A percentile compares a stretch with the other conserved stretches of the same genome.
phyloP scores from a whole-genome alignment of 2,888 invertebrate species.

The Ectemnius cavifrons region DNA sequence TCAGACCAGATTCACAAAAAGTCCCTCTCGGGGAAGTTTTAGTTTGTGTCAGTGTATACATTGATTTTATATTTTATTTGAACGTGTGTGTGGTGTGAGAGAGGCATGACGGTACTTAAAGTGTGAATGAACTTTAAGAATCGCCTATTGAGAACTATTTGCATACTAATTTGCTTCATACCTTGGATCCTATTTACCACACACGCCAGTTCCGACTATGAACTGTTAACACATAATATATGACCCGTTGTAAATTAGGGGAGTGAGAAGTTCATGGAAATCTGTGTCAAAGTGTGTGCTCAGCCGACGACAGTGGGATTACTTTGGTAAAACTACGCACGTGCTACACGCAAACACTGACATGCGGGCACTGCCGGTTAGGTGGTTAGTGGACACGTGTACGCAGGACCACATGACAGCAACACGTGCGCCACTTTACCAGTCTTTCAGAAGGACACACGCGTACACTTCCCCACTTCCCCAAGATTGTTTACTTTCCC shows the following conservation, averaged over 20 bases:
- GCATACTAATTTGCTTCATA: slow-evolving; percentile 9
- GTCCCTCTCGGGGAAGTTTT: too few species aligned
- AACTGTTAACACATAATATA: too few species aligned
- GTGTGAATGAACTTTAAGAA: too few species aligned
- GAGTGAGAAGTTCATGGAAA: slow-evolving; percentile 4
- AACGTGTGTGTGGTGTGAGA: too few species aligned
- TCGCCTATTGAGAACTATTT: too few species aligned
- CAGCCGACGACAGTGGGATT: slow-evolving; percentile 19
- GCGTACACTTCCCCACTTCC: slow-evolving; percentile 13
- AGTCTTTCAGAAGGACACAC: slow-evolving; percentile 20
- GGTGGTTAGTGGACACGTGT: not conserved
- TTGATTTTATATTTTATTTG: too few species aligned
- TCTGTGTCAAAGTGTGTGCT: slow-evolving; percentile 22
- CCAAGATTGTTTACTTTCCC: slow-evolving; percentile 17
- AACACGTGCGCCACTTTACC: slow-evolving; percentile 18
- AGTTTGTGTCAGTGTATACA: too few species aligned
- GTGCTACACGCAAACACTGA: slow-evolving; percentile 26
- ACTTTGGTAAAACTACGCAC: slow-evolving; percentile 11
- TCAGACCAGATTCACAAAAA: too few species aligned
- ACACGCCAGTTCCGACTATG: too few species aligned
- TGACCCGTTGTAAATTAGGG: too few species aligned
- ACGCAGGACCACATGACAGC: slow-evolving; percentile 11
- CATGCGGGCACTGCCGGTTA: slow-evolving; percentile 1
- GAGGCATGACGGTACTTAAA: too few species aligned
- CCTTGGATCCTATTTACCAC: too few species aligned